Evolutionary conservation across 2,888 invertebrate species (phyloP).

Genomic region (Nomada flava): DNA sequence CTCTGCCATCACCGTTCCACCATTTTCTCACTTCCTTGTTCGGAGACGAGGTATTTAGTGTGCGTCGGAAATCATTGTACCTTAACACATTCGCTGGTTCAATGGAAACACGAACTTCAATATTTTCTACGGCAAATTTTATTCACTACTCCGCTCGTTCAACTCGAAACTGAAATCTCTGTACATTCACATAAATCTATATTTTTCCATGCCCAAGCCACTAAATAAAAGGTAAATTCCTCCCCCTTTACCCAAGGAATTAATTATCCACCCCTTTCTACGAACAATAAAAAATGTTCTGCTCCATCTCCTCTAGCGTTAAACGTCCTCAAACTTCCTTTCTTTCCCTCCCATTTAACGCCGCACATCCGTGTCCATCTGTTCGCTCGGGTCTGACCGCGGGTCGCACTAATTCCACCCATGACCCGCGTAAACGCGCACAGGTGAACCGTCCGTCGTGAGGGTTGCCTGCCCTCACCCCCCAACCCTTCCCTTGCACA

Average conservation of each 20-base stretch:
- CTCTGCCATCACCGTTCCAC: not conserved
- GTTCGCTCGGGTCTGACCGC: not conserved
- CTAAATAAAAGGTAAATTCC: too few species aligned
- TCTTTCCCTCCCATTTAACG: not conserved
- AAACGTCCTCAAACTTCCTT: not conserved
- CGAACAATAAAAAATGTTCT: too few species aligned
- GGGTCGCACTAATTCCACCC: conserved; percentile 47
- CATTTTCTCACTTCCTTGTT: conserved; percentile 32
- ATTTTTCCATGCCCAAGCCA: too few species aligned
- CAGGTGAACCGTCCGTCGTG: conserved; percentile 47
- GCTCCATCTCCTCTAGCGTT: not conserved
- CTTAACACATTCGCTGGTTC: not conserved
- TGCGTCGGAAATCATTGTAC: not conserved
- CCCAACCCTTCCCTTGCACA: not conserved
- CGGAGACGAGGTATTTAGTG: not conserved
- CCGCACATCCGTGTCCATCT: not conserved
- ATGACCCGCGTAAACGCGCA: conserved; percentile 55
- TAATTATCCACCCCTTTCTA: too few species aligned
- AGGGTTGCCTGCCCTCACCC: conserved; percentile 27
- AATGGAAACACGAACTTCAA: not conserved
- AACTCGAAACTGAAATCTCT: too few species aligned
- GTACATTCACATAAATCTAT: too few species aligned
- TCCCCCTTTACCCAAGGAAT: too few species aligned
- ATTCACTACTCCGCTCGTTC: too few species aligned
- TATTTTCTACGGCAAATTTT: too few species aligned